Evolutionary conservation across 2,113 vertebrate genomes (phyloP), one percentile per base, ranked within the genome.

Genomic region (Melanerpes formicivorus): DNA sequence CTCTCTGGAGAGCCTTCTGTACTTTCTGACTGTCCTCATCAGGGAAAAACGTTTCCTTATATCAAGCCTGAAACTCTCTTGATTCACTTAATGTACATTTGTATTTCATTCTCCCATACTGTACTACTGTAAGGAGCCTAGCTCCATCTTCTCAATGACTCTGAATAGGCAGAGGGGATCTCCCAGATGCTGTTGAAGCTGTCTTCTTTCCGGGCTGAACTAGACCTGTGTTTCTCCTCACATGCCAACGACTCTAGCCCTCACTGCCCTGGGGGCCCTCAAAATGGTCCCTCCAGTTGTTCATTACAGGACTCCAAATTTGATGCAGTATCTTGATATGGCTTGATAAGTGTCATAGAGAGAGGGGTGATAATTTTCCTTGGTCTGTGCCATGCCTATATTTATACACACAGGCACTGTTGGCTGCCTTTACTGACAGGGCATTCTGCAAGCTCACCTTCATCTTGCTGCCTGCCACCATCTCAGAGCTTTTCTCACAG

Each of bases 371-470:
- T 63, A 5, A 6, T 37, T 59, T 50, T 11, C 13, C 32, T 64
- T 67, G n/a, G 1, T 34, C 14, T 64, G 1, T 62, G 30, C 30
- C 13, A 2, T 79, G 26, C 29, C 18, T 23, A 16, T 66, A 6
- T 25, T 70, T 9, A 50, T 11, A 22, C 9, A 52, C 14, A 18
- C 5, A 72, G 48, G 7, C 37, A 44, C 27, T 75, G 17, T 32
- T 69, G 29, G 32, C 8, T 5, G 1, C 44, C 34, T 84, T 88
- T 81, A 25, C 58, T 84, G 17, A 17, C 12, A 67, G 21, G 37
- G 11, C 21, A 60, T 14, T 30, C 7, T 13, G 44, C 0, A 0
- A 32, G 32, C 40, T 75, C 27, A 29, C 0, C 0, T 64, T 88
- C 48, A 42, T 16, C 25, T 27, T 11, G 34, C 62, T 64, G 37